phyloP scores from a whole-genome alignment of 53 echinoderm and acorn worm genomes.

The Paelopatides confundens region DNA sequence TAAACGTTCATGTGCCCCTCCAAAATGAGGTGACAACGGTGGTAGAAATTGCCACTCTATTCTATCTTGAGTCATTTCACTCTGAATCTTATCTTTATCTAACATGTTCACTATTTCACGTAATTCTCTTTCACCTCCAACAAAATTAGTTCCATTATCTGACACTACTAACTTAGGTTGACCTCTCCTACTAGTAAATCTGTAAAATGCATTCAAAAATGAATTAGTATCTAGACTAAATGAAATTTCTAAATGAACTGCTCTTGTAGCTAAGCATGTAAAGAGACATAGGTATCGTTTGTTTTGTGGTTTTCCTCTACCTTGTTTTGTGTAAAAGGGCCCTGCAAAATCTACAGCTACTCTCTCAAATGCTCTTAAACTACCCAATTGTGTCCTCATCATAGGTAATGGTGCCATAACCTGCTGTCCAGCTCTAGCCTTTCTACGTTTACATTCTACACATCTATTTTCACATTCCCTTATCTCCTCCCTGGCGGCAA shows the following conservation, averaged over 20 bases:
- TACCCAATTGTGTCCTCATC: neutral
- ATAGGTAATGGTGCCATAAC: constrained; percentile 19
- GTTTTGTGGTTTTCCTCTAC: neutral
- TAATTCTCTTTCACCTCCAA: constrained; percentile 11
- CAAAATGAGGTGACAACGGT: neutral
- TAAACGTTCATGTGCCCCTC: constrained; percentile 31
- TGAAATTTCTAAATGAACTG: neutral
- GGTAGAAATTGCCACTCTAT: constrained; percentile 7
- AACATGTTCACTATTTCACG: neutral
- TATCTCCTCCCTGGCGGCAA: neutral
- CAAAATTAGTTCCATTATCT: constrained; percentile 36
- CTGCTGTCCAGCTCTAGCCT: neutral
- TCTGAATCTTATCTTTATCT: constrained; percentile 28
- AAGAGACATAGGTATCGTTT: constrained; percentile 10
- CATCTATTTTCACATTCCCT: constrained; percentile 10
- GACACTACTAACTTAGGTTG: constrained; percentile 1
- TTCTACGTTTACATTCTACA: neutral
- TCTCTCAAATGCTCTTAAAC: neutral
- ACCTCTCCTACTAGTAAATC: constrained; percentile 15
- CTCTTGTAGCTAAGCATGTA: neutral
- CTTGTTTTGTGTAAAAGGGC: neutral
- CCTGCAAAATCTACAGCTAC: constrained; percentile 23
- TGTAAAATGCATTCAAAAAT: constrained; percentile 46
- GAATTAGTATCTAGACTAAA: neutral
- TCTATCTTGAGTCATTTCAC: neutral